Evolutionary conservation across 2,113 vertebrate species (phyloP).

Genomic region (Aramus guarauna): DNA sequence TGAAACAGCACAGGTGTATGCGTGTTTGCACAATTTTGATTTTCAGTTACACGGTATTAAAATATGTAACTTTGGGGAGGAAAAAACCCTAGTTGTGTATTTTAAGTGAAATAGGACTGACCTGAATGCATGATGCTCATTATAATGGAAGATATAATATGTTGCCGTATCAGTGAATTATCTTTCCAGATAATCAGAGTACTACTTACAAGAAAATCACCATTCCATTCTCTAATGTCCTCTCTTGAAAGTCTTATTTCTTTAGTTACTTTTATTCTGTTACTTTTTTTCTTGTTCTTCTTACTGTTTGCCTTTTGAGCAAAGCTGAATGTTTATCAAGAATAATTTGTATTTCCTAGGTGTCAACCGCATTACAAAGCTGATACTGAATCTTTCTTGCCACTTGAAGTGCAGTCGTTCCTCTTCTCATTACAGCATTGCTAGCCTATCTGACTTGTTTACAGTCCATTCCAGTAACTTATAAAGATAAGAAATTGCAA

Average conservation of each 20-base stretch:
- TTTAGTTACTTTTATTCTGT: conserved; percentile 23
- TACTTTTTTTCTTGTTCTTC: conserved; percentile 44
- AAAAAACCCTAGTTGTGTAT: background rate
- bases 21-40: background rate
- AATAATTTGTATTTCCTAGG: conserved; percentile 63
- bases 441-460: conserved; percentile 54
- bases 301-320: conserved; percentile 33
- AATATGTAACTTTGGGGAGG: background rate
- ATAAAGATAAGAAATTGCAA: conserved; percentile 48
- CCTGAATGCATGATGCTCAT: background rate
- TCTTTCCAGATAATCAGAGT: background rate
- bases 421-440: conserved; percentile 47
- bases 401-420: conserved; percentile 21
- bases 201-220: background rate
- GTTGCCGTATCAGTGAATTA: background rate
- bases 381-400: conserved; percentile 50
- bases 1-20: background rate
- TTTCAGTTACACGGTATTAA: background rate
- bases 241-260: conserved; percentile 43
- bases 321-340: conserved; percentile 52
- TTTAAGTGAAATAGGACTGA: background rate
- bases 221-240: background rate
- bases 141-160: background rate
- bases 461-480: conserved; percentile 54
- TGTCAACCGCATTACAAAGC: conserved; percentile 46